A percentile compares a stretch with the other conserved stretches of the same genome.
These are phyloP conservation scores for Bimastos eiseni DNA, from an alignment of 2,888 invertebrate genomes.

Conservation along the genomic window DNA sequence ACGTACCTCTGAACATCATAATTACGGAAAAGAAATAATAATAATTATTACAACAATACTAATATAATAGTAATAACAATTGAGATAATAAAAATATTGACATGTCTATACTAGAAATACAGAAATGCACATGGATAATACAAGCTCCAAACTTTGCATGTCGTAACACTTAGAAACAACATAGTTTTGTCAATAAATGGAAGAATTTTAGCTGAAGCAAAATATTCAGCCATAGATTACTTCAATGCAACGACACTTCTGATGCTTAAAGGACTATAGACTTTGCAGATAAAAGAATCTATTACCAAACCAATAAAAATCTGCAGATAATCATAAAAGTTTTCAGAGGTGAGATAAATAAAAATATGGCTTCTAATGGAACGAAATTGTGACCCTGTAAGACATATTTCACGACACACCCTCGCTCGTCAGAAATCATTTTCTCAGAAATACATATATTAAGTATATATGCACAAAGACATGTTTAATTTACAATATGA, in stretches of 20 bases:
- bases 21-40: neutral
- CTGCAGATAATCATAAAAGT: neutral
- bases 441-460: neutral
- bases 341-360: neutral
- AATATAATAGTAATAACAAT: neutral
- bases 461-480: neutral
- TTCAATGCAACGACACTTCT: neutral
- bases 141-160: neutral
- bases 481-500: neutral
- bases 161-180: neutral
- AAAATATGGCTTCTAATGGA: neutral
- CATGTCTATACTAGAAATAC: neutral
- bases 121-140: neutral
- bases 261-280: neutral
- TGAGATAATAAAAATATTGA: neutral
- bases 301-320: neutral
- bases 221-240: neutral
- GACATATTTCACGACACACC: neutral
- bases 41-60: neutral
- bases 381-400: neutral
- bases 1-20: neutral
- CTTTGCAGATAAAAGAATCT: neutral
- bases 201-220: slow-evolving; percentile 6
- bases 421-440: neutral
- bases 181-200: neutral